Base-by-base conservation (phyloP, 2,888 invertebrate genomes). In the Bimastos eiseni region DNA sequence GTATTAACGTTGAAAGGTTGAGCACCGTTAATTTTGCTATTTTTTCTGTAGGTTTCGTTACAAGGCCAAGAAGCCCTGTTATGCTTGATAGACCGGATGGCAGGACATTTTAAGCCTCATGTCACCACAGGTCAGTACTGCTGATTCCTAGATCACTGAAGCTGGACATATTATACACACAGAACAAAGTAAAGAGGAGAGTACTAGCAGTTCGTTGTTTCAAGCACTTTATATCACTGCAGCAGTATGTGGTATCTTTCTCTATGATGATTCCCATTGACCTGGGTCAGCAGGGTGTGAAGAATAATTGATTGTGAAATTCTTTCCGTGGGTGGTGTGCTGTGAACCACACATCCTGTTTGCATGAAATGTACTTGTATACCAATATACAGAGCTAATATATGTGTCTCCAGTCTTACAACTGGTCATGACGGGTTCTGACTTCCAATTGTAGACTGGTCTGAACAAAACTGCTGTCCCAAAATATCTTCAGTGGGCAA, bases 31-130 rank as follows among this genome's bases (percentile, higher is more conserved):
- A n/a, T 1, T 11, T n/a, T 70, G n/a, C n/a, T 55, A 8, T 91
- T 36, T 89, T 4, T 90, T 91, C 96, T 96, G 33, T 96, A 98
- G 97, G 97, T 98, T 91, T 98, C 98, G 89, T 97, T 98, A 95
- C 97, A 97, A 96, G 98, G 97, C 0, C 95, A 98, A 93, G 98
- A 98, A 94, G 97, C 97, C 93, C 96, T 98, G 94, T 97, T 97
- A 90, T 97, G 97, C 94, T 96, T 98, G 91, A 97, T 98, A 89
- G 97, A 97, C 95, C 96, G 98, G 89, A 96, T 98, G 96, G 98
- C 97, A 44, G 96, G 96, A 55, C 97, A 98, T 94, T 98, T 98
- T 95, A 97, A 97, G 93, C 97, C 97, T 55, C 98, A 97, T 95
- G 97, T 98, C 93, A 97, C 97, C 90, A 97, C 97, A 41, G 97